These are phyloP conservation scores for Sipunculus nudus DNA, from an alignment of 2,888 invertebrate genomes.

Conservation along the genomic window DNA sequence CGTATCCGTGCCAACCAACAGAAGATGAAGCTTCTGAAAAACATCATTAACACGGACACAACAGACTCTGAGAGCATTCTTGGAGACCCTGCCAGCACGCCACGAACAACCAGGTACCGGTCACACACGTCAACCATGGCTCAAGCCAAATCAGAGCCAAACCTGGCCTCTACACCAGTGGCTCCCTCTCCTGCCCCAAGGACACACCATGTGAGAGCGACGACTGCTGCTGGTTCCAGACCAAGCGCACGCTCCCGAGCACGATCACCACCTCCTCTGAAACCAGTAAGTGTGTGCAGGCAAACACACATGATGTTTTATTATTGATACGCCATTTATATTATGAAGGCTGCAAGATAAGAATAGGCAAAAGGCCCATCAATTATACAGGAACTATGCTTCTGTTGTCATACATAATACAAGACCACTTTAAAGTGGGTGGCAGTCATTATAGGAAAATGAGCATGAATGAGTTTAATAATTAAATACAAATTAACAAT, in stretches of 20 bases:
- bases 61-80: constrained; percentile 16
- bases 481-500: no score
- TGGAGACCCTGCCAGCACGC: neutral
- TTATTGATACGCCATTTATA: neutral
- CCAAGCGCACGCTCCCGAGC: constrained; percentile 4
- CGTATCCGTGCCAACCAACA: constrained; percentile 55
- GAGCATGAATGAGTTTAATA: no score
- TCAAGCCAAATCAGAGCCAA: constrained; percentile 55
- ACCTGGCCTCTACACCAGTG: constrained; percentile 28
- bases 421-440: no score
- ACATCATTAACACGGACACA: constrained; percentile 51
- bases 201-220: neutral
- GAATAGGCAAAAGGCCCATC: no score
- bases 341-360: no score
- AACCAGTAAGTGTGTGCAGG: constrained; percentile 29
- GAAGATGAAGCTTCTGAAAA: constrained; percentile 57
- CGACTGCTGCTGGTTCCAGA: constrained; percentile 10
- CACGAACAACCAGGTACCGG: neutral
- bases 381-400: no score
- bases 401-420: no score
- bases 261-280: constrained; percentile 37
- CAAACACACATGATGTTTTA: no score
- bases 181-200: neutral
- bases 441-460: no score
- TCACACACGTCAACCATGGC: constrained; percentile 16